Evolutionary conservation across 2,113 vertebrate genomes (phyloP).

Genomic region (Naja naja): DNA sequence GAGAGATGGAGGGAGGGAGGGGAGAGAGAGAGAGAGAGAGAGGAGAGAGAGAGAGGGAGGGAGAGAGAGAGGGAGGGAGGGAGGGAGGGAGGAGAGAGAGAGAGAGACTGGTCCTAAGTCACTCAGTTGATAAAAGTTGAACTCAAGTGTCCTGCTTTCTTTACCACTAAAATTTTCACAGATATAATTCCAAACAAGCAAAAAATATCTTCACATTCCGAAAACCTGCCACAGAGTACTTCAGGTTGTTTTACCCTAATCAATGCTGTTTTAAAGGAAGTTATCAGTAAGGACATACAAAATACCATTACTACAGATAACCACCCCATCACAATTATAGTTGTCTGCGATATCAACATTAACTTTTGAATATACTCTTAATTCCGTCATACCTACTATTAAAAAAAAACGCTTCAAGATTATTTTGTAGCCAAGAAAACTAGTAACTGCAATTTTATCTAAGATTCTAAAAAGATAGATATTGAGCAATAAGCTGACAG

Average conservation of each 20-base stretch:
- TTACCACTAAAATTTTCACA: background rate
- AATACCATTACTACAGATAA: background rate
- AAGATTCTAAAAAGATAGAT: background rate
- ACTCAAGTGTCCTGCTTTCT: too few relatives aligned
- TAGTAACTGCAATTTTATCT: background rate
- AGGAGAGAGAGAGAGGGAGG: too few relatives aligned
- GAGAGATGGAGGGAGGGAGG: too few relatives aligned
- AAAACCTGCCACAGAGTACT: background rate
- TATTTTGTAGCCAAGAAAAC: background rate
- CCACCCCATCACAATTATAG: background rate
- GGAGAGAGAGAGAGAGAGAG: too few relatives aligned
- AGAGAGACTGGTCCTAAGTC: too few relatives aligned
- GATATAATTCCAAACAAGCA: background rate
- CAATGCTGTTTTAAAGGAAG: background rate
- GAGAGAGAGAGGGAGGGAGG: too few relatives aligned
- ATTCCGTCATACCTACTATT: background rate
- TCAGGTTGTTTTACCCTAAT: background rate
- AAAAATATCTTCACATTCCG: background rate
- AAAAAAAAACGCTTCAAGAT: background rate
- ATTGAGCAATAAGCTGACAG: background rate
- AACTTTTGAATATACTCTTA: background rate
- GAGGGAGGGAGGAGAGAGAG: too few relatives aligned
- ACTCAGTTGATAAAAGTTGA: too few relatives aligned
- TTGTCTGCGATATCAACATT: background rate
- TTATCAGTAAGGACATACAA: background rate